Conservation (phyloP, 2,113 vertebrate genomes). For the Vicugna pacos region DNA sequence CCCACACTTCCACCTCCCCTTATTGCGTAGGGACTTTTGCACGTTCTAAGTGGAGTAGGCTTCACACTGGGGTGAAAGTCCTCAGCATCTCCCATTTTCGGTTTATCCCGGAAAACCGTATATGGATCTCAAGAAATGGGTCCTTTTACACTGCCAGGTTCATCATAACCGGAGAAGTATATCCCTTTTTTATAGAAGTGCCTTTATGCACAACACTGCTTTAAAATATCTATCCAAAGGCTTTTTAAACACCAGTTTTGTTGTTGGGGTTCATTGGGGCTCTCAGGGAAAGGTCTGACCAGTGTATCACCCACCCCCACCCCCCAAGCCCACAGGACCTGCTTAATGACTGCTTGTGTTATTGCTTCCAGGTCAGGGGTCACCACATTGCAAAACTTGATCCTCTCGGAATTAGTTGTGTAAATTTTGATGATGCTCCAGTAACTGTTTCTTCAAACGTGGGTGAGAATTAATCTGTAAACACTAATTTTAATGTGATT, state of each 20-base stretch:
- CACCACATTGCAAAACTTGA: constrained; percentile 98
- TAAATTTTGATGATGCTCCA: constrained; percentile 96
- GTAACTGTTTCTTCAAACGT: constrained; percentile 94
- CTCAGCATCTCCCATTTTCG: background rate
- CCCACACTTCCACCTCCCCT: background rate
- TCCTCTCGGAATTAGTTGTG: constrained; percentile 97
- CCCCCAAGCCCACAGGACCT: constrained; percentile 51
- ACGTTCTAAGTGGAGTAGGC: background rate
- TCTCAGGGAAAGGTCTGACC: constrained; percentile 42
- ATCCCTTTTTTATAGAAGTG: background rate
- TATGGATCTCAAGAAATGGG: background rate
- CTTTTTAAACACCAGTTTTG: background rate
- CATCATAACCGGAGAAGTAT: background rate
- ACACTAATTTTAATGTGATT: constrained; percentile 87
- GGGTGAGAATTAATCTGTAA: constrained; percentile 93
- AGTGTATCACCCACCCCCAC: constrained; percentile 37
- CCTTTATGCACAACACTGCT: background rate
- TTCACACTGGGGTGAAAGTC: background rate
- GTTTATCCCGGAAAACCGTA: background rate
- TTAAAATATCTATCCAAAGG: background rate
- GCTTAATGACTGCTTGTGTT: constrained; percentile 87
- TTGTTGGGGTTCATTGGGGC: background rate
- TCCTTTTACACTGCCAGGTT: background rate
- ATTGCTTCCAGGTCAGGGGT: constrained; percentile 94
- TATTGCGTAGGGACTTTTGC: background rate